Base-by-base conservation (phyloP, 2,113 vertebrate genomes). In the Sitta europaea region DNA sequence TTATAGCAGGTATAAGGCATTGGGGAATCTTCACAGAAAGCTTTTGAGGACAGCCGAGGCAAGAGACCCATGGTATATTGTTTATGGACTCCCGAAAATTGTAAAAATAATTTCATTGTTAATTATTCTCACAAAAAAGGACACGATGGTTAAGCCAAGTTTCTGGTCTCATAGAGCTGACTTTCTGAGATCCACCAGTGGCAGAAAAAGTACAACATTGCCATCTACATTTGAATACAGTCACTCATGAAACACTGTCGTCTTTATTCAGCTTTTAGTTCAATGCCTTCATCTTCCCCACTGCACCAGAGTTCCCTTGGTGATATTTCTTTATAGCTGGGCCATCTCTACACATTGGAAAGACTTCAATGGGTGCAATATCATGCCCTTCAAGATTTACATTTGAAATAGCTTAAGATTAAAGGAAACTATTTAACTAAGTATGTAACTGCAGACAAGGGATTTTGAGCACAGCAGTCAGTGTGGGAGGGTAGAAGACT, bases 321-420 rank as follows among this genome's bases (percentile, higher is more conserved):
- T 73, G 31, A 75, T 58, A n/a, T 45, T 90, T 95, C 93, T 82
- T 81, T 90, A 29, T 51, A 95, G 66, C 4, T 70, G 78, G 40
- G 55, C 29, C 58, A 59, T 94, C 67, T 86, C 77, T 55, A 59
- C 14, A 28, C 20, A 22, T 31, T 83, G 82, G 90, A 93, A 94
- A 77, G 43, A 55, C 67, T 94, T 95, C 67, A 93, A 9, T 51
- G 75, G 28, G 20, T 77, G 38, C 54, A 79, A 47, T 90, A 94
- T 67, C 74, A 51, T 29, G 38, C 13, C 51, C 54, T 70, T 93
- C 54, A 62, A 79, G 42, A 86, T 85, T 90, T 90, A 76, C 58
- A 86, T 80, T 95, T 82, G 85, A 66, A 90, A 93, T 70, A 76
- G 27, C 83, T 92, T 90, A 79, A 97, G 66, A 94, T 95, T 90